Evolutionary conservation across 2,113 vertebrate species (phyloP).

Genomic region (Cebus imitator): DNA sequence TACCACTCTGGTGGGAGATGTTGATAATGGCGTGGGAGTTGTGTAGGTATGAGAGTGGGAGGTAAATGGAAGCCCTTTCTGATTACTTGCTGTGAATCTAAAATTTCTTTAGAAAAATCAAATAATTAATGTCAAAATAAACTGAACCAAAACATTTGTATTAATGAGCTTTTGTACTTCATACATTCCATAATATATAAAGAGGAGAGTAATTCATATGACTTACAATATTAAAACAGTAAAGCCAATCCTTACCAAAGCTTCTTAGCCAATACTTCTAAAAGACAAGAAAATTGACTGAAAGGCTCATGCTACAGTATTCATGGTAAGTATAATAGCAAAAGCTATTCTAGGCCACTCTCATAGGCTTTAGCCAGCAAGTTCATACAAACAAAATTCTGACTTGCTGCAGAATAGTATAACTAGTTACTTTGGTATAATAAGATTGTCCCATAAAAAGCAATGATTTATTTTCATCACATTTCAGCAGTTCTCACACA

Average conservation of each 20-base stretch:
- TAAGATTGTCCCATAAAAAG: not conserved
- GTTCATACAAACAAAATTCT: not conserved
- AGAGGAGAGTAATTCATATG: not conserved
- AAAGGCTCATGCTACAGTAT: not conserved
- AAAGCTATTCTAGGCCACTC: not conserved
- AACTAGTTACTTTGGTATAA: not conserved
- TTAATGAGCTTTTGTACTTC: not conserved
- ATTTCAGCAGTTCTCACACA: not conserved
- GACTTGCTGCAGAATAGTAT: not conserved
- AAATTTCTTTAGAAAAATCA: not conserved
- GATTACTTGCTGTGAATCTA: not conserved
- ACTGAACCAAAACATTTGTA: not conserved
- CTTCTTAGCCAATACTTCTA: not conserved
- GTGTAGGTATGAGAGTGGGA: fast-evolving
- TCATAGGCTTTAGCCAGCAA: not conserved
- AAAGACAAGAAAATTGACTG: not conserved
- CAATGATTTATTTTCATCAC: not conserved
- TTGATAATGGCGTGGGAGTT: not conserved
- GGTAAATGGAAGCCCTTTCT: not conserved
- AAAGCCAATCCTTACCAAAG: not conserved
- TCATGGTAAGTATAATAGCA: not conserved
- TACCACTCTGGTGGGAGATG: not conserved
- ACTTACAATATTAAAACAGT: not conserved
- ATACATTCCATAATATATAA: not conserved
- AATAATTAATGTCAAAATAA: not conserved